Percentiles rank a stretch among this genome's conserved stretches.
Evolutionary conservation across 2,888 invertebrate genomes (phyloP).

Genomic region (Aspidiotus rigidus): DNA sequence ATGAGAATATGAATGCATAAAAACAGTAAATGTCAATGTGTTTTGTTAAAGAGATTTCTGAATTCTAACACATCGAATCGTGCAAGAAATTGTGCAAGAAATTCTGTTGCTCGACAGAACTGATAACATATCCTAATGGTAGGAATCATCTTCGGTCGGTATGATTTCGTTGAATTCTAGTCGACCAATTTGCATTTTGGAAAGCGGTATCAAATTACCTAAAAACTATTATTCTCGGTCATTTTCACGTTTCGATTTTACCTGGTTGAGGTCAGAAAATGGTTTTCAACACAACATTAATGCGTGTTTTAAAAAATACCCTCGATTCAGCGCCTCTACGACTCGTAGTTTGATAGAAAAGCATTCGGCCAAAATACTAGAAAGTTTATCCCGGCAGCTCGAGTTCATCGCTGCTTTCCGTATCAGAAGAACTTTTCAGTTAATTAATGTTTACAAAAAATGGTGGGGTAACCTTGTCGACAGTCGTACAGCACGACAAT

Average conservation of each 20-base stretch:
- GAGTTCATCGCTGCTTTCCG: constrained; percentile 49
- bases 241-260: background rate
- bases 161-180: constrained; percentile 18
- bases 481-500: constrained; percentile 39
- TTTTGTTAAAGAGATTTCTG: too few relatives aligned
- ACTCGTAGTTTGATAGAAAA: constrained; percentile 43
- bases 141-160: too few relatives aligned
- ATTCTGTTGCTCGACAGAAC: too few relatives aligned
- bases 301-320: constrained; percentile 1
- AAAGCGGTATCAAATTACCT: constrained; percentile 6
- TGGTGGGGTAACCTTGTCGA: constrained; percentile 50
- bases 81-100: too few relatives aligned
- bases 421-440: constrained; percentile 54
- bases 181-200: constrained; percentile 8
- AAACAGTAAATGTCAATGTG: too few relatives aligned
- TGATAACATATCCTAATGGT: too few relatives aligned
- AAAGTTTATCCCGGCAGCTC: constrained; percentile 38
- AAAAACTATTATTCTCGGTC: constrained; percentile 9
- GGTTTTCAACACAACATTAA: constrained; percentile 16
- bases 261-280: background rate
- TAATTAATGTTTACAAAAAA: constrained; percentile 53
- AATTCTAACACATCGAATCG: too few relatives aligned
- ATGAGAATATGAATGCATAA: too few relatives aligned
- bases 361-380: constrained; percentile 47
- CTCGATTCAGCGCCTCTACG: constrained; percentile 4